phyloP scores from a whole-genome alignment of 2,113 vertebrate species.

The Ovis canadensis region DNA sequence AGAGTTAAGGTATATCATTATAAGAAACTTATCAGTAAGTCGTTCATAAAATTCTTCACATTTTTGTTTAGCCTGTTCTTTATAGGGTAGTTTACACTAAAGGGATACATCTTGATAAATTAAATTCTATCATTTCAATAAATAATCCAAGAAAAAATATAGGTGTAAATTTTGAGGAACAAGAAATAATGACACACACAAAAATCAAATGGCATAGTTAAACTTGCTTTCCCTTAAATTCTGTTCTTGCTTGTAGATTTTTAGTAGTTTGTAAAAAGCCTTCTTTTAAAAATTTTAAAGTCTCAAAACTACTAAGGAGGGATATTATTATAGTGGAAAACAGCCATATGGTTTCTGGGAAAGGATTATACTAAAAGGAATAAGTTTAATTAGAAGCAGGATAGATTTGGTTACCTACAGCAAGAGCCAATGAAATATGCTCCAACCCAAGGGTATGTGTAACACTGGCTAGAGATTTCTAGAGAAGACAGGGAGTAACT shows the following conservation, averaged over 20 bases:
- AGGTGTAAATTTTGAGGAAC: neutral
- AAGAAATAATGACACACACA: neutral
- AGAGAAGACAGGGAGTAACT: neutral
- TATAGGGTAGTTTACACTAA: neutral
- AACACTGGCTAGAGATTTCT: neutral
- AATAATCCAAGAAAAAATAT: neutral
- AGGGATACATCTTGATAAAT: neutral
- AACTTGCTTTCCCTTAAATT: constrained; percentile 19
- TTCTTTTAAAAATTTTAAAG: constrained; percentile 39
- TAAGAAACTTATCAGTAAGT: neutral
- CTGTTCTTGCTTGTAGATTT: neutral
- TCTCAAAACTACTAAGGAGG: constrained; percentile 22
- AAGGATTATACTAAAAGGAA: constrained; percentile 45
- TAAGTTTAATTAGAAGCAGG: constrained; percentile 47
- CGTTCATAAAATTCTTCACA: neutral
- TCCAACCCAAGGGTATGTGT: neutral
- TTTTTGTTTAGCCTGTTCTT: neutral
- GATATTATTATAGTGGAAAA: constrained; percentile 50
- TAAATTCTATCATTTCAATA: neutral
- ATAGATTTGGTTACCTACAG: constrained; percentile 42
- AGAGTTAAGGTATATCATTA: neutral
- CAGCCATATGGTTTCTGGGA: constrained; percentile 50
- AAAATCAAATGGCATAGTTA: neutral
- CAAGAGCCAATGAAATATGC: neutral
- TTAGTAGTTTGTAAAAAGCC: constrained; percentile 29